Base-by-base conservation (phyloP, 2,888 invertebrate species). In the Lepetodrilus schrolli region DNA sequence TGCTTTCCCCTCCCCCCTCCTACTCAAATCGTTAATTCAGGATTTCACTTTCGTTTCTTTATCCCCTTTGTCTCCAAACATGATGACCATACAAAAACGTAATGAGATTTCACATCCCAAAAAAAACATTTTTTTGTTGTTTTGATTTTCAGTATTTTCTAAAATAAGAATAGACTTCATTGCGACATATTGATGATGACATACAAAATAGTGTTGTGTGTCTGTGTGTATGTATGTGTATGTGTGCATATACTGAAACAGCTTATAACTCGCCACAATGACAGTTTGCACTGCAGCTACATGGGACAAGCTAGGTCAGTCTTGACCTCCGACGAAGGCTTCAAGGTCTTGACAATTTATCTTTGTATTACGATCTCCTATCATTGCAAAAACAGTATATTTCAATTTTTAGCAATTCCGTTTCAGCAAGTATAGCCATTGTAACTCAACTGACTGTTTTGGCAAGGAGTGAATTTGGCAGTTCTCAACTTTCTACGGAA, bases 51-150 rank as follows among this genome's bases (percentile, higher is more conserved):
- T 17, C 43, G 17, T 43, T 17, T 43, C 43, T 43, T 17, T 17
- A 43, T 43, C 43, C 4, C n/a, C 10, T 43, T 43, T 17, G n/a
- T 43, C 17, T 17, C 43, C 8, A 13, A 17, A 13, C 43, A 13
- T 8, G 17, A 4, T 13, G 10, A 43, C n/a, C 13, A 8, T 13
- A 34, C 4, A 58, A n/a, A n/a, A n/a, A n/a, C 30, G 17, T 30
- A 26, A 30, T 58, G 58, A 58, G 58, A 58, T 58, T 58, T 30
- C n/a, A 58, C 58, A 58, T 58, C 58, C 58, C 26, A 23, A n/a
- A 30, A 58, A 48, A 48, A n/a, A 47, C 13, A 47, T 48, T 48
- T 48, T n/a, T n/a, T n/a, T 43, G 17, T 43, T 43, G 7, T 43
- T 43, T 43, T 13, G 43, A 43, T 43, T 43, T 58, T 58, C 58